These are phyloP conservation scores for Atopsyche davidsoni DNA, from an alignment of 1,140 invertebrate genomes.

Conservation along the genomic window DNA sequence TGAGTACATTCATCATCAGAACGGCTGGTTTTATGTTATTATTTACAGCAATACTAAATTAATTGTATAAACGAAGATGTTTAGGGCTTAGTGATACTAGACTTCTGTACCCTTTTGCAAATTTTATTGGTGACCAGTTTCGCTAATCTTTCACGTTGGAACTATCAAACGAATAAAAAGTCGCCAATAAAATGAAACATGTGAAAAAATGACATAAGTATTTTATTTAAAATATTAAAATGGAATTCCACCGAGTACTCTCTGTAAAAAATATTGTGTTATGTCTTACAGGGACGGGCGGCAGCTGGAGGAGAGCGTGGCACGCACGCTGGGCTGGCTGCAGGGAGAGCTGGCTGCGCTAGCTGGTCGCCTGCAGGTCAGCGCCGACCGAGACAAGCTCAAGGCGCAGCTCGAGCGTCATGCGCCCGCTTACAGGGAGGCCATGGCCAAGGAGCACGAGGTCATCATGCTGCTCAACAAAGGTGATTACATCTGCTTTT, in stretches of 20 bases:
- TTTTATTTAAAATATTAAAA: too few species aligned
- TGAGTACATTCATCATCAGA: constrained; percentile 34
- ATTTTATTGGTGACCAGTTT: too few species aligned
- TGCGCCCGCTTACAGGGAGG: constrained; percentile 82
- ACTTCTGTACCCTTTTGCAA: too few species aligned
- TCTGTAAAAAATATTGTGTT: not conserved
- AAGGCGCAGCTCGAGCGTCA: constrained; percentile 83
- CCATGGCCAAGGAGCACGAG: constrained; percentile 86
- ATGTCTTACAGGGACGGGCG: constrained; percentile 58
- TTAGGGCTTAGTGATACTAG: too few species aligned
- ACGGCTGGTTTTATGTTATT: not conserved
- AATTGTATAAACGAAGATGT: too few species aligned
- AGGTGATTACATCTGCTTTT: constrained; percentile 49
- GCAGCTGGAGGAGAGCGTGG: constrained; percentile 80
- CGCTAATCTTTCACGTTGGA: too few species aligned
- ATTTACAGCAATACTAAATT: not conserved
- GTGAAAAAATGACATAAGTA: too few species aligned
- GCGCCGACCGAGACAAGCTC: constrained; percentile 75
- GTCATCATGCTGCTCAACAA: constrained; percentile 91
- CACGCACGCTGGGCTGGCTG: constrained; percentile 83
- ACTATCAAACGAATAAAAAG: too few species aligned
- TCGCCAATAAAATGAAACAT: too few species aligned
- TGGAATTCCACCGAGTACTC: too few species aligned
- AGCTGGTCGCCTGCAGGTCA: constrained; percentile 72
- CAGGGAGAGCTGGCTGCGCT: constrained; percentile 69